A percentile compares a stretch with the other conserved stretches of the same genome.
phyloP scores from a whole-genome alignment of 2,113 vertebrate species.

The Aphyosemion australe region DNA sequence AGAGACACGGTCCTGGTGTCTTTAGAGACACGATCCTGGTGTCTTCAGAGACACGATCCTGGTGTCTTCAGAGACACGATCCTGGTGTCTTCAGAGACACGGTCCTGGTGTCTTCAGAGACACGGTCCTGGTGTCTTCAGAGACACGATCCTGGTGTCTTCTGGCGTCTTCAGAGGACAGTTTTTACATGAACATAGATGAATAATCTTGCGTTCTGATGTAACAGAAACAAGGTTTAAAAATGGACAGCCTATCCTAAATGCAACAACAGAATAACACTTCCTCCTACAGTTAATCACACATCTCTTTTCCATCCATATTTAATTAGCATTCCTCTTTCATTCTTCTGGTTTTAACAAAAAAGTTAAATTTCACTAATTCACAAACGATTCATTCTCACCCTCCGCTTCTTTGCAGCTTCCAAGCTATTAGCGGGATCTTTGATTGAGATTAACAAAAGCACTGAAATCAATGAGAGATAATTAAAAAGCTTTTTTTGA shows the following conservation, averaged over 20 bases:
- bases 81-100: too few species aligned
- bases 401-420: conserved; percentile 48
- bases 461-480: conserved; percentile 79
- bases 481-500: conserved; percentile 81
- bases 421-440: conserved; percentile 78
- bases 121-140: too few species aligned
- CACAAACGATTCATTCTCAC: conserved; percentile 45
- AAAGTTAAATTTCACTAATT: conserved; percentile 44
- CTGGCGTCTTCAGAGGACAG: neutral
- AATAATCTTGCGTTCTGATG: neutral
- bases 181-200: conserved; percentile 1
- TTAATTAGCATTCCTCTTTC: conserved; percentile 47
- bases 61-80: too few species aligned
- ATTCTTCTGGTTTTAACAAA: conserved; percentile 36
- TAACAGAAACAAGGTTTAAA: conserved; percentile 5
- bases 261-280: conserved; percentile 20
- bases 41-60: too few species aligned
- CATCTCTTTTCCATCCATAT: conserved; percentile 17
- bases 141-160: conserved; percentile 1
- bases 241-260: conserved; percentile 14
- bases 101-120: too few species aligned
- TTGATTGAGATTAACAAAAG: conserved; percentile 76
- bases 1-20: too few species aligned
- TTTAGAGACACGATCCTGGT: too few species aligned
- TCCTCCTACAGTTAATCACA: conserved; percentile 11